Conservation (phyloP, 1,140 invertebrate genomes). For the Coelopa frigida region DNA sequence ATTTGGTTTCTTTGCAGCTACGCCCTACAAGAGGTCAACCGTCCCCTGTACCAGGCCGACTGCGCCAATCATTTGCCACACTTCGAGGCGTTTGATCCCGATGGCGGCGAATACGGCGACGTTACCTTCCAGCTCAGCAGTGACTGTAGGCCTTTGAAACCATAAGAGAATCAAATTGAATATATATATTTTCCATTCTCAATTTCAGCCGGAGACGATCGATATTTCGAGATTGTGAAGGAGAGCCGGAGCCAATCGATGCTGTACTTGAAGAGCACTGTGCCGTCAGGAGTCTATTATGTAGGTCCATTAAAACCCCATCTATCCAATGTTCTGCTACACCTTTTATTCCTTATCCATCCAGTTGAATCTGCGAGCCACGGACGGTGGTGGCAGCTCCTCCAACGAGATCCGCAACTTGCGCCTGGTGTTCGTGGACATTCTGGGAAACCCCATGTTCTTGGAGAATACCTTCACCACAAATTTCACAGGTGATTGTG, state of each 20-base stretch:
- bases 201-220: conserved; percentile 4
- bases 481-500: conserved; percentile 19
- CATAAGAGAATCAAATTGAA: not conserved
- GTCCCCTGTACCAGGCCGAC: conserved; percentile 21
- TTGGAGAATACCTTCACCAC: conserved; percentile 15
- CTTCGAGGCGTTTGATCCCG: conserved; percentile 14
- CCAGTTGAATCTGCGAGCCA: conserved; percentile 12
- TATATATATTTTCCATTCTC: not conserved
- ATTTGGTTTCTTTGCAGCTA: conserved; percentile 8
- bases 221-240: conserved; percentile 15
- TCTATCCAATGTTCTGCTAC: not conserved
- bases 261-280: conserved; percentile 2
- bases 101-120: conserved; percentile 17
- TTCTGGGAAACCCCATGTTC: conserved; percentile 42
- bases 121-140: conserved; percentile 11
- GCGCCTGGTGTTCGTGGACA: conserved; percentile 44
- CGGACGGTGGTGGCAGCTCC: conserved; percentile 12
- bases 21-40: conserved; percentile 17
- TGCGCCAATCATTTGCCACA: conserved; percentile 13
- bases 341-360: not conserved
- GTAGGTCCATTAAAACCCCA: conserved; percentile 4
- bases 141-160: not conserved
- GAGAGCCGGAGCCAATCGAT: conserved; percentile 5
- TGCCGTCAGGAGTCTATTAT: conserved; percentile 5
- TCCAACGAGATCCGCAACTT: conserved; percentile 3